Conservation (phyloP, 2,797 vertebrate genomes). For the Parotocinclus haroldoi region DNA sequence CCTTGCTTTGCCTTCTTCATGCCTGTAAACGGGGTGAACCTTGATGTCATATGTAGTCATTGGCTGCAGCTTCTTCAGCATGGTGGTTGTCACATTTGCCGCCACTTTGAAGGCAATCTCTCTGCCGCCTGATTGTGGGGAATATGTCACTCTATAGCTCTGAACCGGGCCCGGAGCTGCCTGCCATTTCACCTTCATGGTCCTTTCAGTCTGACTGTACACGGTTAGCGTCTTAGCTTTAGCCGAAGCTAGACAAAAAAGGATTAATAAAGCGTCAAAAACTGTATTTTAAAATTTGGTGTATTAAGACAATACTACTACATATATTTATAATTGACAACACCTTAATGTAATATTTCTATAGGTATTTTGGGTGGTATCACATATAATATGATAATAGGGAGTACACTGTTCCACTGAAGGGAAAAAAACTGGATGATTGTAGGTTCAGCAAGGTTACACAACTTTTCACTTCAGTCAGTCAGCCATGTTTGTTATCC, state of each 20-base stretch:
- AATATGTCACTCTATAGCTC: constrained; percentile 82
- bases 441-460: too few species aligned
- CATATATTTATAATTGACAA: too few species aligned
- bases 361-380: too few species aligned
- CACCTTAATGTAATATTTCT: too few species aligned
- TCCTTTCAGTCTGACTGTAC: constrained; percentile 83
- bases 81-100: constrained; percentile 64
- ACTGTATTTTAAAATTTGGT: background rate
- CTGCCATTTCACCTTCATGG: constrained; percentile 83
- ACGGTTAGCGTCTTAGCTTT: constrained; percentile 73
- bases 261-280: background rate
- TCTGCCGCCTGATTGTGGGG: constrained; percentile 70
- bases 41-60: constrained; percentile 81
- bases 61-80: constrained; percentile 81
- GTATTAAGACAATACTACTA: too few species aligned
- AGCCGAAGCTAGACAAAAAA: constrained; percentile 71
- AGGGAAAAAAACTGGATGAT: too few species aligned
- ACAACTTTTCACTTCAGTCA: too few species aligned
- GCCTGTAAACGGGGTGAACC: constrained; percentile 86
- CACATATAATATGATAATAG: too few species aligned
- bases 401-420: too few species aligned
- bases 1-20: constrained; percentile 89
- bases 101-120: constrained; percentile 78
- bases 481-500: too few species aligned
- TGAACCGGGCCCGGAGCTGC: constrained; percentile 81